Evolutionary conservation across 2,113 vertebrate genomes (phyloP).

Genomic region (Machaerirhynchus nigripectus): DNA sequence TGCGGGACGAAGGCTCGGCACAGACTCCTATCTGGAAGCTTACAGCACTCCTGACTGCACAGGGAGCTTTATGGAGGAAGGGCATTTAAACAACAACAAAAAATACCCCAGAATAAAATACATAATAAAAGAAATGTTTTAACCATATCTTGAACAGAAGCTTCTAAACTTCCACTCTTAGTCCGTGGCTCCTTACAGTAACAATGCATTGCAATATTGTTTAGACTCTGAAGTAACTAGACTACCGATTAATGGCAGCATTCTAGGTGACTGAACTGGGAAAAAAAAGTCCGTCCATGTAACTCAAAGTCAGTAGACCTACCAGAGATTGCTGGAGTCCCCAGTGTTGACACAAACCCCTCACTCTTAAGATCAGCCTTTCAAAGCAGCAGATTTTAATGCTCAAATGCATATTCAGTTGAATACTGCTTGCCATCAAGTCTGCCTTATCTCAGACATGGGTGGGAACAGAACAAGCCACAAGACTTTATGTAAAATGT

Average conservation of each 20-base stretch:
- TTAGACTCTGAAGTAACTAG: background rate
- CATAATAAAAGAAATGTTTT: background rate
- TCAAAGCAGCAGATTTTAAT: background rate
- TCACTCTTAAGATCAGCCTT: background rate
- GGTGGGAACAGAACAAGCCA: background rate
- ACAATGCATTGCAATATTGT: background rate
- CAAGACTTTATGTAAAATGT: background rate
- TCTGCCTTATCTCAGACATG: background rate
- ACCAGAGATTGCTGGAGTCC: background rate
- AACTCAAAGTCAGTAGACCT: background rate
- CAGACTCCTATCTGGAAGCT: rapidly evolving
- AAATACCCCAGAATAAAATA: background rate
- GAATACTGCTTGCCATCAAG: background rate
- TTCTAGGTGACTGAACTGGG: background rate
- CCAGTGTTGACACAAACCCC: background rate
- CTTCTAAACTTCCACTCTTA: background rate
- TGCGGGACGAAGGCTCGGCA: background rate
- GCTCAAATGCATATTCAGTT: background rate
- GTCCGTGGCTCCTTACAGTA: background rate
- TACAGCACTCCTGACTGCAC: background rate
- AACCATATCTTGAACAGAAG: background rate
- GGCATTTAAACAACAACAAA: background rate
- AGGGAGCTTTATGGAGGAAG: background rate
- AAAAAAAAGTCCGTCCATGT: background rate
- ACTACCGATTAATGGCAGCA: background rate